Percentiles rank a stretch among this genome's conserved stretches.
Conservation (phyloP, 2,797 vertebrate species). For the Paramormyrops hopkinsi region DNA sequence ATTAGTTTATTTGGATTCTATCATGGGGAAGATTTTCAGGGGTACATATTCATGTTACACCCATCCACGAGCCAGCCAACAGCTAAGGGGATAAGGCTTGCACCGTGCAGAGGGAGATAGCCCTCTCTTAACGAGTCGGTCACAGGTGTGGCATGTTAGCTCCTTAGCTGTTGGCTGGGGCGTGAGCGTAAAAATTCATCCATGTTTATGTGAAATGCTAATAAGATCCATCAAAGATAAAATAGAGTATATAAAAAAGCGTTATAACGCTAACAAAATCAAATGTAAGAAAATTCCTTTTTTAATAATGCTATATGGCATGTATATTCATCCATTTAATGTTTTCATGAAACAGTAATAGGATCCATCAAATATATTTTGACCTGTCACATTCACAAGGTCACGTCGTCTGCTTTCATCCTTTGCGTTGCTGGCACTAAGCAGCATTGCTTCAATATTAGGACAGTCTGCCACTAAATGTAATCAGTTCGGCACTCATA, state of each 20-base stretch:
- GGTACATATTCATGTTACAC: not conserved
- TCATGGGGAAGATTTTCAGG: not conserved
- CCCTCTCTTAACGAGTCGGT: not conserved
- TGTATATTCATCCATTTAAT: not conserved
- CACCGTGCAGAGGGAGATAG: not conserved
- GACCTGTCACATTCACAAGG: not conserved
- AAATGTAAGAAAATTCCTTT: not conserved
- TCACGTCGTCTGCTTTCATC: not conserved
- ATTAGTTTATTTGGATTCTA: not conserved
- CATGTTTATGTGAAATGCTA: not conserved
- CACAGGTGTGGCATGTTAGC: not conserved
- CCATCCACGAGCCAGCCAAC: not conserved
- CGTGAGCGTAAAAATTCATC: not conserved
- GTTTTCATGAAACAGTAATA: not conserved
- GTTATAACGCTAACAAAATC: not conserved
- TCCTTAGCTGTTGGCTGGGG: not conserved
- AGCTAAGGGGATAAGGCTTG: not conserved
- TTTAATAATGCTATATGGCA: not conserved
- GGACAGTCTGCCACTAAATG: not conserved
- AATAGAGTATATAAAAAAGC: not conserved
- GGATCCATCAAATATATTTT: not conserved
- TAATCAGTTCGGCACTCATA: not conserved
- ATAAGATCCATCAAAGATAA: not conserved
- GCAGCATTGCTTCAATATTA: not conserved
- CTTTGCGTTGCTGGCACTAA: not conserved